Conservation (phyloP, 2,888 invertebrate genomes). For the Leucoma salicis region DNA sequence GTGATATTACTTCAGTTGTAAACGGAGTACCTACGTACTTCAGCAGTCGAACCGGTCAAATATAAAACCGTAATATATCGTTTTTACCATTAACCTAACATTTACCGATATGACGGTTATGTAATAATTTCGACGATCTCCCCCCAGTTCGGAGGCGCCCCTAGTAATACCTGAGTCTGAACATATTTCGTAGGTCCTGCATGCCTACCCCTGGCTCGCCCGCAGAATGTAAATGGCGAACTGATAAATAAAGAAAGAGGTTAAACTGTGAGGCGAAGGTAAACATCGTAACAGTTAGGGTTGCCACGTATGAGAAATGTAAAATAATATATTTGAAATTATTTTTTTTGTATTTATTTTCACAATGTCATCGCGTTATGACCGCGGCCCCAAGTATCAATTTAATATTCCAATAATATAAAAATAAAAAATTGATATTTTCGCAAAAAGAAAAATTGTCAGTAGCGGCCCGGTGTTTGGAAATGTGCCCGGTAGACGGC, state of each 20-base stretch:
- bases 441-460: too few relatives aligned
- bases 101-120: not conserved
- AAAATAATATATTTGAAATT: not conserved
- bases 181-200: constrained; percentile 6
- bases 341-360: too few relatives aligned
- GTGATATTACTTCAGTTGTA: too few relatives aligned
- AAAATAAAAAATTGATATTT: too few relatives aligned
- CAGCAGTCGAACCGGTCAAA: too few relatives aligned
- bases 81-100: not conserved
- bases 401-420: too few relatives aligned
- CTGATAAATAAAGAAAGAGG: constrained; percentile 73
- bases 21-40: too few relatives aligned
- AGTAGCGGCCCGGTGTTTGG: too few relatives aligned
- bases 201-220: constrained; percentile 15
- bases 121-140: not conserved
- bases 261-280: constrained; percentile 60
- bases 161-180: not conserved
- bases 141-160: constrained; percentile 3
- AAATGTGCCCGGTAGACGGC: too few relatives aligned
- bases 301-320: constrained; percentile 15
- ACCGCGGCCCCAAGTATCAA: too few relatives aligned
- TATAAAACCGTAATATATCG: not conserved
- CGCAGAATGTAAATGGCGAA: constrained; percentile 52
- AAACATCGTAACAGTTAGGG: constrained; percentile 48
- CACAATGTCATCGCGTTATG: too few relatives aligned